Conservation (phyloP, 2,888 invertebrate genomes). For the Antitype chi region DNA sequence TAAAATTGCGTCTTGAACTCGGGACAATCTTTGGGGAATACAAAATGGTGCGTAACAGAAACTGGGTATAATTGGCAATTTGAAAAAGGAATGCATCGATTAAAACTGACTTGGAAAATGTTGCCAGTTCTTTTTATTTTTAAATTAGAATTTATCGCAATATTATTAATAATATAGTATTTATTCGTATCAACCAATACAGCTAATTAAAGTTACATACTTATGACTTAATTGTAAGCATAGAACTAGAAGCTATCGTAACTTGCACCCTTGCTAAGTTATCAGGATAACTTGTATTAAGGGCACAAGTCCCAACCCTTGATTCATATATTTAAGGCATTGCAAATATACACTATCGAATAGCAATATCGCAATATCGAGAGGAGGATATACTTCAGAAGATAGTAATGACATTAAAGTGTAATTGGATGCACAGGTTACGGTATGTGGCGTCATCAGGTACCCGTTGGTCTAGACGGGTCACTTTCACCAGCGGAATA, state of each 20-base stretch:
- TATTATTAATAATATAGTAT: no score
- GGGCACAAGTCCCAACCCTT: no score
- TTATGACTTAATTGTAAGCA: no score
- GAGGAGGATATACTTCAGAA: slow-evolving; percentile 33
- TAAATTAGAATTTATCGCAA: slow-evolving; percentile 5
- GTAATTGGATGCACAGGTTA: slow-evolving; percentile 43
- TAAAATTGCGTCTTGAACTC: slow-evolving; percentile 40
- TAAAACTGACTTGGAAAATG: slow-evolving; percentile 25
- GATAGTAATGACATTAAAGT: slow-evolving; percentile 38
- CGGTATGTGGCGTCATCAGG: slow-evolving; percentile 42
- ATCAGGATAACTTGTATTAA: no score
- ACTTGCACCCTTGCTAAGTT: no score
- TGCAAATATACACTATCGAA: no score
- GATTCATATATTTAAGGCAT: no score
- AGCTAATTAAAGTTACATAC: no score
- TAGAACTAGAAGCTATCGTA: no score
- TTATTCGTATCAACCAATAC: no score
- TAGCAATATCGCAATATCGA: slow-evolving; percentile 15
- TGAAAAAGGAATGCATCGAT: slow-evolving; percentile 52
- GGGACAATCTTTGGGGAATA: slow-evolving; percentile 42
- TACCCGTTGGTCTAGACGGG: slow-evolving; percentile 51
- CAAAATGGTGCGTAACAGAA: slow-evolving; percentile 52
- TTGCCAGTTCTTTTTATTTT: slow-evolving; percentile 24
- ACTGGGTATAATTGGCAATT: slow-evolving; percentile 55
- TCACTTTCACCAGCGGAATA: slow-evolving; percentile 57